Base-by-base conservation (phyloP, 2,888 invertebrate genomes). In the Trachelus stipa region DNA sequence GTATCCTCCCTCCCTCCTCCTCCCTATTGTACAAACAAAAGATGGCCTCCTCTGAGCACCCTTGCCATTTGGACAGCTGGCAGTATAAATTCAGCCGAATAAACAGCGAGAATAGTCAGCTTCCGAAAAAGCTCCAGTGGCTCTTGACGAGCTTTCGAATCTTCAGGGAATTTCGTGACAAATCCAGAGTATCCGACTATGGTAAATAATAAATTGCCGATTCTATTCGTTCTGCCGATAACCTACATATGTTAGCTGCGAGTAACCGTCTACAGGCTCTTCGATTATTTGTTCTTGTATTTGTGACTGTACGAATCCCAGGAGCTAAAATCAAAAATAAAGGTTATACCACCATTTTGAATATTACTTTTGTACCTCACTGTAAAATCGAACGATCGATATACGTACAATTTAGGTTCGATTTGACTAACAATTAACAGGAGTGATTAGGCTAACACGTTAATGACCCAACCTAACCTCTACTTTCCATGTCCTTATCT, bases 31-130 rank as follows among this genome's bases (percentile, higher is more conserved):
- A 56, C 23, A 56, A 56, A 56, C 40, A 56, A 56, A 56, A 71
- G 33, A 71, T 30, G 33, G 71, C 71, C 71, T 33, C 33, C 33
- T 71, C 31, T 1, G 9, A 71, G 71, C 31, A 33, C 30, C 12
- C 31, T 33, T 33, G 33, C 31, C 71, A 33, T 71, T 71, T 71
- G 71, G 31, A 71, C 71, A 71, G 71, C 71, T 71, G 71, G 71
- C 71, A 11, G 33, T 31, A 31, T 71, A 71, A 71, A 71, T 71
- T 71, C 30, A 15, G 71, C 12, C 71, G 71, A 71, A 71, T 71
- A 71, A 71, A 71, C 33, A 71, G 12, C 71, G 4, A 33, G 33
- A 71, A 71, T 71, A 71, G 31, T 33, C 30, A 33, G 40, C 40
- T 31, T 33, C 12, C 71, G 12, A 31, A 71, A 15, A 71, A 71